Percentiles rank a stretch among this genome's conserved stretches.
Conservation (phyloP, 2,113 vertebrate species). For the Oreamnos americanus region DNA sequence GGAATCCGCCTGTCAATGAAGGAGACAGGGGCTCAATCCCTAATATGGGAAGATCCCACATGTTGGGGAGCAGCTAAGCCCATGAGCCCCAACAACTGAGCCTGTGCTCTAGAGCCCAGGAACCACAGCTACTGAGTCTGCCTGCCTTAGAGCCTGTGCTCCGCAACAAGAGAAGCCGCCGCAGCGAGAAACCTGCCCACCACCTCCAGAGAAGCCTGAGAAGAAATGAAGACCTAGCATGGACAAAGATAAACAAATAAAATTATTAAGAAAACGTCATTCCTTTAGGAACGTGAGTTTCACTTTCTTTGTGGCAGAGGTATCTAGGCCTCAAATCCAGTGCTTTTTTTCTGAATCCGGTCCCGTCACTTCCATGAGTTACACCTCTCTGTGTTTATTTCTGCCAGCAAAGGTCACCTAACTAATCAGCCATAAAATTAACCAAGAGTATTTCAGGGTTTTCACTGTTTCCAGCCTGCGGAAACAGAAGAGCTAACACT, state of each 20-base stretch:
- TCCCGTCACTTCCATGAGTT: neutral
- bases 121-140: neutral
- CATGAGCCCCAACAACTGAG: neutral
- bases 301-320: neutral
- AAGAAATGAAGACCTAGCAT: neutral
- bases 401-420: neutral
- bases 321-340: neutral
- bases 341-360: neutral
- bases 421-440: neutral
- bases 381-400: neutral
- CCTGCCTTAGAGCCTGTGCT: neutral
- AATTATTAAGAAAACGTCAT: neutral
- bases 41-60: neutral
- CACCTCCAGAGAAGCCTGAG: neutral
- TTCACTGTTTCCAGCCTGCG: neutral
- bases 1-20: neutral
- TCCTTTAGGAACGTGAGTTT: neutral
- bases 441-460: neutral
- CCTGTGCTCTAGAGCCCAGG: neutral
- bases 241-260: neutral
- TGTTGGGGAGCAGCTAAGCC: neutral
- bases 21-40: neutral
- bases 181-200: neutral
- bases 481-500: neutral
- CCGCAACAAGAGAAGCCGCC: fast-evolving